phyloP scores from a whole-genome alignment of 2,113 vertebrate genomes.

The Trogon surrucura region DNA sequence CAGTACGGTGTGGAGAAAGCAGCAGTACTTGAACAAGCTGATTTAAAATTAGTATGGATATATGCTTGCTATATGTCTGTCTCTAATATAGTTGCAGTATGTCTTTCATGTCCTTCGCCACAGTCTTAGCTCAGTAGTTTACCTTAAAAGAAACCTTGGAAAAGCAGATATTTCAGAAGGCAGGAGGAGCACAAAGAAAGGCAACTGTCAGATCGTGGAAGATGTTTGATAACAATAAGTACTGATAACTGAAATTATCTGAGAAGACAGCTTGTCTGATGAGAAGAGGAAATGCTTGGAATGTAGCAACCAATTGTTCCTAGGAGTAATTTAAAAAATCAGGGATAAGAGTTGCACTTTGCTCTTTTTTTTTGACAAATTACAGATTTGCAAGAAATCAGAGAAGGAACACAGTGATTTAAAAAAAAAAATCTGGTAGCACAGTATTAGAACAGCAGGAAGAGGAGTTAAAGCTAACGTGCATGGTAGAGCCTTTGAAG shows the following conservation, averaged over 20 bases:
- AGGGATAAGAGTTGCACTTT: background rate
- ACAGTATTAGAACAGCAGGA: background rate
- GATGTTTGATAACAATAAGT: background rate
- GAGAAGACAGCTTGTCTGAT: background rate
- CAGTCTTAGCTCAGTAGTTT: background rate
- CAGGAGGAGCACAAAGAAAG: background rate
- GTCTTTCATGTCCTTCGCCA: background rate
- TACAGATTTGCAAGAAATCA: background rate
- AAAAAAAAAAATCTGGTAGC: background rate
- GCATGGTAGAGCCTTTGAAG: background rate
- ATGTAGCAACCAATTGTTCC: background rate
- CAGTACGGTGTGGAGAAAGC: background rate
- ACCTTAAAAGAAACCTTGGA: background rate
- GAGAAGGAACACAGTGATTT: background rate
- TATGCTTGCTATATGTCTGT: background rate
- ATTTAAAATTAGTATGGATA: background rate
- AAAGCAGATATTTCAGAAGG: background rate
- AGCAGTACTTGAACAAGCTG: background rate
- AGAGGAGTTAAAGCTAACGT: background rate
- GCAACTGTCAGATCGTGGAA: background rate
- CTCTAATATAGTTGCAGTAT: background rate
- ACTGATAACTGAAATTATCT: background rate
- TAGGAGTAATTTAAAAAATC: background rate
- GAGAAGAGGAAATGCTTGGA: background rate
- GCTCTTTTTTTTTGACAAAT: background rate